phyloP scores from a whole-genome alignment of 2,888 invertebrate genomes.

The Pocota personata region DNA sequence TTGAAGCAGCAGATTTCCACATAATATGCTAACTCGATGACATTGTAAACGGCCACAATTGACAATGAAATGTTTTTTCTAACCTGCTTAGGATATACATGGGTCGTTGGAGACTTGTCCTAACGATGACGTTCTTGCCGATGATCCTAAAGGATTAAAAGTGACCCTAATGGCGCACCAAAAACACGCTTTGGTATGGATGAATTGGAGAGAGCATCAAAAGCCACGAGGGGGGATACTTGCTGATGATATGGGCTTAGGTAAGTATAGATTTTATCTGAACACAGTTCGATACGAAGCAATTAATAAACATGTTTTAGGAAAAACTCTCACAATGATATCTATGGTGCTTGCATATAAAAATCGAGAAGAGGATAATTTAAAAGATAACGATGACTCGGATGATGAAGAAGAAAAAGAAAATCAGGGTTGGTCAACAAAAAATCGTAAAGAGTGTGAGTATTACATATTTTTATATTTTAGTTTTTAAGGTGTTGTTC shows the following conservation, averaged over 20 bases:
- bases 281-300: background rate
- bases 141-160: conserved; percentile 86
- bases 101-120: conserved; percentile 88
- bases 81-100: conserved; percentile 87
- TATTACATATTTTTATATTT: conserved; percentile 15
- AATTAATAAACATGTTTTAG: conserved; percentile 4
- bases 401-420: conserved; percentile 71
- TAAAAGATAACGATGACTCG: conserved; percentile 75
- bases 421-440: conserved; percentile 77
- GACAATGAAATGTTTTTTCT: too few species aligned
- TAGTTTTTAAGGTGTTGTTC: background rate
- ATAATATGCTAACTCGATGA: too few species aligned
- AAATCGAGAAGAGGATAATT: conserved; percentile 81
- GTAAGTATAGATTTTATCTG: conserved; percentile 52
- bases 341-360: conserved; percentile 86
- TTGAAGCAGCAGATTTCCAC: too few species aligned
- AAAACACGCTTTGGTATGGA: conserved; percentile 93
- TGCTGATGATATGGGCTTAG: conserved; percentile 85
- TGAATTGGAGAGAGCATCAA: conserved; percentile 94
- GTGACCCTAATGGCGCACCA: conserved; percentile 92
- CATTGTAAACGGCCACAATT: too few species aligned
- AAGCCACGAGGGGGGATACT: conserved; percentile 93
- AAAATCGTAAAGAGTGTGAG: conserved; percentile 80
- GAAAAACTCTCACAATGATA: conserved; percentile 92
- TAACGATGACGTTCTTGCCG: conserved; percentile 84